Base-by-base conservation (phyloP, 2,113 vertebrate genomes). In the Brienomyrus longianalis region DNA sequence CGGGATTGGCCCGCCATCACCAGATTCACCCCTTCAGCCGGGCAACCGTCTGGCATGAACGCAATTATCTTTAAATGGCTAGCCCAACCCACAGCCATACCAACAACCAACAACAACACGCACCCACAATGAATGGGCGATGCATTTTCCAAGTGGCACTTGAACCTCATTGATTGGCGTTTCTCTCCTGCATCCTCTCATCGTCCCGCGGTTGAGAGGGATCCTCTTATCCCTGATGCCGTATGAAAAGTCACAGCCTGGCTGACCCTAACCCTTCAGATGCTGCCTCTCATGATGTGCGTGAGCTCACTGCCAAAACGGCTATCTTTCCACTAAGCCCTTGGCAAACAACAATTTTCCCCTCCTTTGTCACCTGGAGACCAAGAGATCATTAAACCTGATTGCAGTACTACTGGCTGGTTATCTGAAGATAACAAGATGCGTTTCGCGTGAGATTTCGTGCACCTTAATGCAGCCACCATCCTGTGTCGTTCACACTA, bases 331-430 rank as follows among this genome's bases (percentile, higher is more conserved):
- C 74, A 43, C 74, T 19, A 80, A 80, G 74, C 35, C 35, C 31
- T 5, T 80, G 74, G 15, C 74, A 80, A 93, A 87, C 77, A 89
- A 70, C 85, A 90, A 80, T 91, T 17, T 91, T 48, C 50, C 91
- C 43, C 0, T 0, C 83, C 87, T 5, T 13, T 80, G 74, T 43
- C 17, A 80, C 35, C 74, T 80, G 74, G 74, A 80, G 74, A 80
- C 74, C 74, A 77, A 5, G 74, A 80, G 74, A 80, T 80, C 43
- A 80, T 80, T 80, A 39, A 80, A 80, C 74, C 35, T 80, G 74
- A 80, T 80, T 80, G 35, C 74, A 43, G 13, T 80, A 80, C 74
- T 43, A 80, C 74, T 5, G 13, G 35, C 74, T 80, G 74, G 74
- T 80, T 80, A 80, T 80, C 74, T 43, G 74, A 19, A 80, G 74